Base-by-base conservation (phyloP, 2,113 vertebrate genomes). In the Peromyscus polionotus region DNA sequence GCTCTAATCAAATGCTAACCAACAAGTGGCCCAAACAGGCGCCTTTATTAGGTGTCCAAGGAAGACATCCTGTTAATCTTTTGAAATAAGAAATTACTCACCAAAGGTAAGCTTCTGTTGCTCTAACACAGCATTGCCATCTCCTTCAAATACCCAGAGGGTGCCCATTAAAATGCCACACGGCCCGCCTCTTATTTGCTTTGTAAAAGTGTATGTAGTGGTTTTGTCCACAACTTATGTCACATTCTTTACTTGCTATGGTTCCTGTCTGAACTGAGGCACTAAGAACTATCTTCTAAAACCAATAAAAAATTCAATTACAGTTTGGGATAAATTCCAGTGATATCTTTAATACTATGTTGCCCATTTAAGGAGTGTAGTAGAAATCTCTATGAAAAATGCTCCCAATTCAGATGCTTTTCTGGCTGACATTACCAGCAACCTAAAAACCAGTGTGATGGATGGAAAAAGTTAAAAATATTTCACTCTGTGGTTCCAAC, bases 401-500 rank as follows among this genome's bases (percentile, higher is more conserved):
- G 88, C 59, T 61, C 68, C 88, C 96, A 94, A 97, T 98, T 97
- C 96, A 97, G 91, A 95, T 94, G 94, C 45, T 95, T 95, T 95
- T 73, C 96, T 96, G 91, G 96, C 51, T 96, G 96, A 95, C 85
- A 96, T 93, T 90, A 85, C 81, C 33, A 94, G 89, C 77, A 91
- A 96, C 91, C 93, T 93, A 95, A 80, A 97, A 95, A 91, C 63
- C 94, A n/a, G 14, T 57, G 54, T 96, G 97, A 97, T 95, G 59
- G 95, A 98, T 97, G 95, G 95, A 86, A 96, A 97, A 98, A 95
- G 85, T 97, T 97, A 94, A 97, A 97, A 95, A 98, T 95, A 97
- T 94, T 97, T 97, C 94, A 96, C 87, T 96, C 70, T 36, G 96
- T 97, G 94, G 95, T 95, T 96, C 68, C 84, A 97, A 96, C 87